phyloP scores from a whole-genome alignment of 2,888 invertebrate species.

The Xylocampa areola region DNA sequence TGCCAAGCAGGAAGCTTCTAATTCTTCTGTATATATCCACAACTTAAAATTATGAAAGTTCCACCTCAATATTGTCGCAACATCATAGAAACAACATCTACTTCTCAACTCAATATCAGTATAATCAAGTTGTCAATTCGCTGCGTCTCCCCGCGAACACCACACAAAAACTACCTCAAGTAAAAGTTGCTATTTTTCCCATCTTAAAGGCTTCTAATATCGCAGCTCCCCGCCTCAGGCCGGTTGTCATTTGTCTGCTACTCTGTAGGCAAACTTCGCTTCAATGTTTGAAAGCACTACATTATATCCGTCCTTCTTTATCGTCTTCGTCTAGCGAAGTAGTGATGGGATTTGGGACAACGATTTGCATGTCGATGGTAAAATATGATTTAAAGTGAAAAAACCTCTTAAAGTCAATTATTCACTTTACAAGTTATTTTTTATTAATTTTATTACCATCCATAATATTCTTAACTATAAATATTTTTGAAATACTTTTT shows the following conservation, averaged over 20 bases:
- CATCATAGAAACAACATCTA: too few species aligned
- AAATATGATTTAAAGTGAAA: too few species aligned
- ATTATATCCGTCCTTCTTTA: slow-evolving; percentile 86
- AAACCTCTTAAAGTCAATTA: too few species aligned
- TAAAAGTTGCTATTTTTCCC: slow-evolving; percentile 88
- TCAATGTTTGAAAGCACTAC: slow-evolving; percentile 88
- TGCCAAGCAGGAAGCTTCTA: too few species aligned
- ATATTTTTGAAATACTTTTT: too few species aligned
- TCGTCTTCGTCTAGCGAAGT: slow-evolving; percentile 69
- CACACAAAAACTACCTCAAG: slow-evolving; percentile 73
- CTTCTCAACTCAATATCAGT: too few species aligned
- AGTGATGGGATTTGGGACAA: slow-evolving; percentile 39
- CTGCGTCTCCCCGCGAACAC: slow-evolving; percentile 30
- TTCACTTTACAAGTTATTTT: too few species aligned
- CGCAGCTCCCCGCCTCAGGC: slow-evolving; percentile 80
- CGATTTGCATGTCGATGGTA: slow-evolving; percentile 55
- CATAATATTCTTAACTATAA: too few species aligned
- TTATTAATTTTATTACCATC: too few species aligned
- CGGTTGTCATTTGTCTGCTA: slow-evolving; percentile 87
- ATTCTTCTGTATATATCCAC: too few species aligned
- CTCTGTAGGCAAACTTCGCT: slow-evolving; percentile 86
- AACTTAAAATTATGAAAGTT: too few species aligned
- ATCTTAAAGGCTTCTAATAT: slow-evolving; percentile 89
- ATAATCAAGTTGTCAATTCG: slow-evolving; percentile 19
- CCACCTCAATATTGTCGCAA: too few species aligned